Conservation (phyloP, 2,888 invertebrate genomes). For the Ferrisia virgata region DNA sequence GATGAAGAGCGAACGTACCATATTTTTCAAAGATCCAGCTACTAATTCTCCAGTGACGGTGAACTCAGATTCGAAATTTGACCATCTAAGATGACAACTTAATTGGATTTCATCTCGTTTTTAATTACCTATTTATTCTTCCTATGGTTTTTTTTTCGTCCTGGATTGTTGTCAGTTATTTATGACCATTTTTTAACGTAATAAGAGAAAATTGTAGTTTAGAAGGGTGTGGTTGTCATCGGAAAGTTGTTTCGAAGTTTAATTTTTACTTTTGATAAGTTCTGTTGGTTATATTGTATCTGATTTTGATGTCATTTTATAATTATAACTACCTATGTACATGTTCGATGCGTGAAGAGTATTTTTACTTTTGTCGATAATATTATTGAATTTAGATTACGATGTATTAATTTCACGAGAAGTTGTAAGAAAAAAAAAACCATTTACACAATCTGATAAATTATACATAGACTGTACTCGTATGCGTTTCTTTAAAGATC, state of each 20-base stretch:
- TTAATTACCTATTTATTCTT: not conserved
- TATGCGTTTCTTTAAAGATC: too few relatives aligned
- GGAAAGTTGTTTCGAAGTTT: not conserved
- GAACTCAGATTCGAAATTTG: not conserved
- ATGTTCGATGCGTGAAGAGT: not conserved
- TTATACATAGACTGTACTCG: too few relatives aligned
- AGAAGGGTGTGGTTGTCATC: not conserved
- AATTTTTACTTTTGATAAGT: not conserved
- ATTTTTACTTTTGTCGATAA: not conserved
- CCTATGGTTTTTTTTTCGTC: not conserved
- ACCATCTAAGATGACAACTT: not conserved
- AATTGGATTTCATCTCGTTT: not conserved
- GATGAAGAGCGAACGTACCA: slow-evolving; percentile 9
- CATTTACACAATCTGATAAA: too few relatives aligned
- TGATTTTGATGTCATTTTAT: not conserved
- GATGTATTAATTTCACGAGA: too few relatives aligned
- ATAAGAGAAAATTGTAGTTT: not conserved
- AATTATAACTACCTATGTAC: not conserved
- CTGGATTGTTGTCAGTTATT: not conserved
- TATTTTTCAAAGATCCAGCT: slow-evolving; percentile 18
- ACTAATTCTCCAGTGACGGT: not conserved
- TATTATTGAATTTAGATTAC: not conserved
- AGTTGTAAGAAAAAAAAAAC: too few relatives aligned
- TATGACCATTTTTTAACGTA: not conserved
- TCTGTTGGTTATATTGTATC: not conserved